Conservation (phyloP, 37 sponge, comb jelly and placozoan species). For the Diacarnus erythraeanus region DNA sequence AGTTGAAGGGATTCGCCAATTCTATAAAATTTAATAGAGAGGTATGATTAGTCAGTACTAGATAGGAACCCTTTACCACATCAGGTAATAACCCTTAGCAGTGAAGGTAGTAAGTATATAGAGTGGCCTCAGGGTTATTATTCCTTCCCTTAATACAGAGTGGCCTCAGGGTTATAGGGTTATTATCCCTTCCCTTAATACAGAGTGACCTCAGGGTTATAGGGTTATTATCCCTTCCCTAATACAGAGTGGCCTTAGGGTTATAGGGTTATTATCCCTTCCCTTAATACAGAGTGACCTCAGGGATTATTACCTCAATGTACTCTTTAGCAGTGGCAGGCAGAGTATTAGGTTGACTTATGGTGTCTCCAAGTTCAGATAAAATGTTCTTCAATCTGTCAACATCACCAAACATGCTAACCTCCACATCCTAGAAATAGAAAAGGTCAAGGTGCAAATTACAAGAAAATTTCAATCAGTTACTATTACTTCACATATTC, state of each 20-base stretch:
- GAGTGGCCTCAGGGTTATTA: not conserved
- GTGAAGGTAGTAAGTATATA: too few species aligned
- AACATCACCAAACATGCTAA: conserved; percentile 49
- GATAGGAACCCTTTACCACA: too few species aligned
- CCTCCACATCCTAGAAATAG: conserved; percentile 59
- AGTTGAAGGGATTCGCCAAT: conserved; percentile 14
- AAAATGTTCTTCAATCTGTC: conserved; percentile 43
- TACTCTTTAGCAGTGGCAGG: conserved; percentile 38
- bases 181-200: not conserved
- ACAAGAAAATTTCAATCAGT: not conserved
- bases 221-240: too few species aligned
- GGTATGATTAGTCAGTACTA: not conserved
- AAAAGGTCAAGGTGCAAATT: too few species aligned
- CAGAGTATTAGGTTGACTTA: conserved; percentile 33
- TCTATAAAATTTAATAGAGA: not conserved
- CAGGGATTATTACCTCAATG: conserved; percentile 44
- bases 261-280: not conserved
- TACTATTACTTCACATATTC: not conserved
- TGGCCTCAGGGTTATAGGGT: too few species aligned
- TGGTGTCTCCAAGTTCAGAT: conserved; percentile 23
- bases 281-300: not conserved
- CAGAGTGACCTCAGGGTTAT: not conserved
- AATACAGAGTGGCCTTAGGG: too few species aligned
- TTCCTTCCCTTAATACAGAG: too few species aligned
- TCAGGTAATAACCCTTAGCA: too few species aligned